Base-by-base conservation (phyloP, 2,888 invertebrate species). In the Eupithecia subumbrata region DNA sequence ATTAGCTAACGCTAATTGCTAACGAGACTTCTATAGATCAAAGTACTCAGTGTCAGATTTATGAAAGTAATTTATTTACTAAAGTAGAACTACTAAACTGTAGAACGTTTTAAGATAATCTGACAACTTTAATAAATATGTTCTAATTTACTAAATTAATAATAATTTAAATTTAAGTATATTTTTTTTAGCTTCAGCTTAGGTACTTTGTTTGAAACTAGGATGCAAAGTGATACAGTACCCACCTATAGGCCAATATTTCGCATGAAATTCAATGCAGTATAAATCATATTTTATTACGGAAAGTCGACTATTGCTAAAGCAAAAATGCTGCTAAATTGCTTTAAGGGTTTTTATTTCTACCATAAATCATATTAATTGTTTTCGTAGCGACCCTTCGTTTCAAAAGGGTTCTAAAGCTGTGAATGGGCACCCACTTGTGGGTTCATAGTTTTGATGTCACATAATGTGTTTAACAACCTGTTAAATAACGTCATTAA, bases 301-400 rank as follows among this genome's bases (percentile, higher is more conserved):
- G 81, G 85, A 78, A 88, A 89, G 87, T 90, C 86, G 87, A 87
- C 87, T 88, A 91, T 90, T 88, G 89, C 90, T 83, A 86, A 88
- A 86, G 88, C 89, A 91, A 91, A 92, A 91, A 92, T 90, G 86
- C 90, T 86, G 84, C 86, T 87, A 88, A 93, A 92, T 89, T 87
- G 90, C 87, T 88, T 89, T 88, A 89, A 90, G 90, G 91, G 90
- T 89, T 90, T 92, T 93, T 92, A 91, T 92, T 90, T 91, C 89
- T 84, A 82, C 86, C 88, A 90, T 93, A 91, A 93, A 93, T 93
- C 92, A 91, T 89, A 87, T 89, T 93, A 92, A 93, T 93, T 92
- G 91, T 91, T 91, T 91, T 91, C 86, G 88, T 86, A 85, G 84
- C 79, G 83, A 82, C 84, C 86, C 83, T 82, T 82, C 81, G 79